Evolutionary conservation across 2,888 invertebrate species (phyloP).

Genomic region (Cosmia pyralina): DNA sequence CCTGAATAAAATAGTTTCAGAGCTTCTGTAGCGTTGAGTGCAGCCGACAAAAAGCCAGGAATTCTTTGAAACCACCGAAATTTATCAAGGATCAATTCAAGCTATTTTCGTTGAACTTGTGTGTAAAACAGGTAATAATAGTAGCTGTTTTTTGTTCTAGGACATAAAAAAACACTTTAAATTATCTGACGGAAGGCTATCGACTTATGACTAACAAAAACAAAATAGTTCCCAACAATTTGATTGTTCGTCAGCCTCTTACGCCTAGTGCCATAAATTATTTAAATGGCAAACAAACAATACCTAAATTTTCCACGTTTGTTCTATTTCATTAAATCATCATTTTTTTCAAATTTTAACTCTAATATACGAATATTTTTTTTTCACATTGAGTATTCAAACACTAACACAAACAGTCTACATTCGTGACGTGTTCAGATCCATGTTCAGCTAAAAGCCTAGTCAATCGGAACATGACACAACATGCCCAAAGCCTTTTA

Average conservation of each 20-base stretch:
- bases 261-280: background rate
- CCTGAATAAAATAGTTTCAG: slow-evolving; percentile 22
- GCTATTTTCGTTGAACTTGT: slow-evolving; percentile 16
- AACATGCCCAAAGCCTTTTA: slow-evolving; percentile 38
- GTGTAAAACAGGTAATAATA: background rate
- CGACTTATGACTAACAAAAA: too few relatives aligned
- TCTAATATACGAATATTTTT: background rate
- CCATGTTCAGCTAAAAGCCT: slow-evolving; percentile 25
- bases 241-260: background rate
- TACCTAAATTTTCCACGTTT: too few relatives aligned
- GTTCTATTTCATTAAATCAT: background rate
- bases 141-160: background rate
- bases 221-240: background rate
- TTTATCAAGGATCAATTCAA: slow-evolving; percentile 10
- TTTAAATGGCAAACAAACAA: too few relatives aligned
- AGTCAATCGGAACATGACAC: slow-evolving; percentile 34
- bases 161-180: too few relatives aligned
- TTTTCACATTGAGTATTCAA: background rate
- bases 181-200: background rate
- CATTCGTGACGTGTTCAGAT: background rate
- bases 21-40: slow-evolving; percentile 10
- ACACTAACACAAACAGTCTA: background rate
- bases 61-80: slow-evolving; percentile 34
- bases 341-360: background rate
- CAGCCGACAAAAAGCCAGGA: slow-evolving; percentile 32